Percentiles rank a stretch among this genome's conserved stretches.
Evolutionary conservation across 2,888 invertebrate genomes (phyloP).

Genomic region (Polia nebulosa): DNA sequence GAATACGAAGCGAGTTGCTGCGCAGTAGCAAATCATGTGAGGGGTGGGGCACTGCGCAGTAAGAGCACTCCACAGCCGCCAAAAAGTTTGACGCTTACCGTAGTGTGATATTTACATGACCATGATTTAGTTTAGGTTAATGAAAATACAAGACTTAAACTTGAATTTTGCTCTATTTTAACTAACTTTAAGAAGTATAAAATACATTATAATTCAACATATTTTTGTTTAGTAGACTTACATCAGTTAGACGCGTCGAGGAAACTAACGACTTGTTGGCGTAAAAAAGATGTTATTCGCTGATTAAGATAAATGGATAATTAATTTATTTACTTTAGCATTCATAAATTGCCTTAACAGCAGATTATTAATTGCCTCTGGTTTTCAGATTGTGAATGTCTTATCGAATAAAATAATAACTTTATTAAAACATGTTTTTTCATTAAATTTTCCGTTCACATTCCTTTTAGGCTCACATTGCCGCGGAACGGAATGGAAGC

Average conservation of each 20-base stretch:
- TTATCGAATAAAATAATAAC: conserved; percentile 89
- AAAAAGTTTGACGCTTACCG: conserved; percentile 9
- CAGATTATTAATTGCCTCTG: conserved; percentile 85
- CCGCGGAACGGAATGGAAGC: too few species aligned
- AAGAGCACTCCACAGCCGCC: background rate
- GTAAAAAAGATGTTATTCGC: conserved; percentile 76
- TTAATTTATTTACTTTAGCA: conserved; percentile 88
- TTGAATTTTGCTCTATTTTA: conserved; percentile 78
- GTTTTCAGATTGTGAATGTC: conserved; percentile 88
- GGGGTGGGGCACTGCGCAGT: background rate
- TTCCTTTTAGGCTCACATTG: too few species aligned
- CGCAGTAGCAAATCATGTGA: background rate
- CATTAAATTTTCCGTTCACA: conserved; percentile 10
- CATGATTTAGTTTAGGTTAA: conserved; percentile 80
- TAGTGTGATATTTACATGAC: conserved; percentile 73
- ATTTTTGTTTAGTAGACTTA: conserved; percentile 76
- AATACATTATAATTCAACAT: conserved; percentile 75
- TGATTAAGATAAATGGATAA: conserved; percentile 82
- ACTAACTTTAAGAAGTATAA: conserved; percentile 78
- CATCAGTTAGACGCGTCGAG: conserved; percentile 68
- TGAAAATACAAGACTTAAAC: conserved; percentile 80
- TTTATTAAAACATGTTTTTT: conserved; percentile 75
- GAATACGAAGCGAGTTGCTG: background rate
- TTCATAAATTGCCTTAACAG: conserved; percentile 87
- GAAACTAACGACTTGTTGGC: conserved; percentile 82